Base-by-base conservation (phyloP, 1,140 invertebrate species). In the Macrotrachela quadricornifera region DNA sequence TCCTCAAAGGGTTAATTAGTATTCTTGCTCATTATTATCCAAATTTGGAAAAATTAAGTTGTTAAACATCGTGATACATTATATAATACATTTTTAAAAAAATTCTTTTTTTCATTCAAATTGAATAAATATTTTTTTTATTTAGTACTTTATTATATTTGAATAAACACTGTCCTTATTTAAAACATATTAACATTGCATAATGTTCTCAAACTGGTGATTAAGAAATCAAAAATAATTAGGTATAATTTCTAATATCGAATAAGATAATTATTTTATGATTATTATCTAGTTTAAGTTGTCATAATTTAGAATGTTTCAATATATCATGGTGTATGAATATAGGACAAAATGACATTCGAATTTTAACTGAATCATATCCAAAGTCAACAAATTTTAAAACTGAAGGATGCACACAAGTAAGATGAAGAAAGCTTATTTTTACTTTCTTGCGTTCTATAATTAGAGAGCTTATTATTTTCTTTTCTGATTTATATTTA, bases 301-400 rank as follows among this genome's bases (percentile, higher is more conserved):
- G 90, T 73, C 79, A 77, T 40, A 75, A 80, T 60, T 72, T 97
- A 51, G 80, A 82, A 49, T 80, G 88, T 67, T 79, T 96, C 54
- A 91, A 95, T 72, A 79, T 96, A 59, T 92, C 88, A 11, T 96
- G 90, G 88, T 97, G 91, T 73, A 79, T 82, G 62, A 77, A 83
- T 48, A 79, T 97, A 56, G 83, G 85, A 0, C 84, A 92, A 69
- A 81, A 85, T 65, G 91, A 69, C n/a, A 55, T 74, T 13, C 82
- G 86, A 64, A 81, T 83, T 15, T 66, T 96, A 54, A 79, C 85
- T 1, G 74, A 79, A 55, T 83, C 83, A 40, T 96, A 90, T 72
- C 76, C 76, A 14, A 82, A 85, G 68, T 71, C 97, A n/a, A 79
- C 80, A 63, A 81, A 79, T 62, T 91, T 95, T 62, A 80, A 85